Evolutionary conservation across 2,888 invertebrate species (phyloP).

Genomic region (Harmothoe impar): DNA sequence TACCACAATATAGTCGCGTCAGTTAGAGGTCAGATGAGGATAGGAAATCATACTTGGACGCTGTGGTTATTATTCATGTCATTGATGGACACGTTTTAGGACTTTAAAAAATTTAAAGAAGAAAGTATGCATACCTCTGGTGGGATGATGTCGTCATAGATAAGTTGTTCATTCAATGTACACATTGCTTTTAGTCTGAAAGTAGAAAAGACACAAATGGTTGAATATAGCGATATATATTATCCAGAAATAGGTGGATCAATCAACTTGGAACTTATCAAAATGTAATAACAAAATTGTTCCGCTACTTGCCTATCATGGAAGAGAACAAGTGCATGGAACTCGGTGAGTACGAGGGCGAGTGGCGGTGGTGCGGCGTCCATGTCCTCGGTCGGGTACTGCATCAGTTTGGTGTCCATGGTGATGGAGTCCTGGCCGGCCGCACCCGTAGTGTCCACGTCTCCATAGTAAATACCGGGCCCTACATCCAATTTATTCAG

Average conservation of each 20-base stretch:
- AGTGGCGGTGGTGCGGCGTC: constrained; percentile 84
- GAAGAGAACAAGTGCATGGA: constrained; percentile 93
- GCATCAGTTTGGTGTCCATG: constrained; percentile 78
- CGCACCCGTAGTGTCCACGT: constrained; percentile 85
- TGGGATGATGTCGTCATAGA: constrained; percentile 89
- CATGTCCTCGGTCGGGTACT: constrained; percentile 69
- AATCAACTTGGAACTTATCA: too few relatives aligned
- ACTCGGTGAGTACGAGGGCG: constrained; percentile 93
- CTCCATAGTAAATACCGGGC: constrained; percentile 91
- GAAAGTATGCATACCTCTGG: constrained; percentile 82
- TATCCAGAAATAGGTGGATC: too few relatives aligned
- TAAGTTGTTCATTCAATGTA: constrained; percentile 91
- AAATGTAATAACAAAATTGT: too few relatives aligned
- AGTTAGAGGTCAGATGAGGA: too few relatives aligned
- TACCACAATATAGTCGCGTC: too few relatives aligned
- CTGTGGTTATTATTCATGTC: too few relatives aligned
- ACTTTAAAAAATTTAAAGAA: too few relatives aligned
- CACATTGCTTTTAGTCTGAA: constrained; percentile 90
- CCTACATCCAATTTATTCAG: constrained; percentile 79
- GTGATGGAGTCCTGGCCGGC: constrained; percentile 78
- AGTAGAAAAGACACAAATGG: constrained; percentile 64
- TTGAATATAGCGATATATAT: too few relatives aligned
- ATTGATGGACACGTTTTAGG: too few relatives aligned
- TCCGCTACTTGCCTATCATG: constrained; percentile 87
- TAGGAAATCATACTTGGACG: too few relatives aligned